Conservation (phyloP, 2,888 invertebrate species). For the Trissoscelio sp. region DNA sequence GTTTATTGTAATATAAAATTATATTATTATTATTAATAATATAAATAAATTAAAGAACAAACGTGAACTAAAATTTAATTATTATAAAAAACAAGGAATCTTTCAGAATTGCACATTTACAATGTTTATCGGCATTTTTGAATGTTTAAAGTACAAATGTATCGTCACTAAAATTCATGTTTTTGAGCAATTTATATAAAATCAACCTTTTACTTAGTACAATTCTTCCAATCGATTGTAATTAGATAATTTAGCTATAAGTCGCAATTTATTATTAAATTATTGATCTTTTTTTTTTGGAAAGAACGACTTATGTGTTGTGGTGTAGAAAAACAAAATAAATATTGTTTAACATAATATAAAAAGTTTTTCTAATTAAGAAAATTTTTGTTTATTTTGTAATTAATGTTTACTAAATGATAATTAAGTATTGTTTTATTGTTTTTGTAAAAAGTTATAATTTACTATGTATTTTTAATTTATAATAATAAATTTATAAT, state of each 20-base stretch:
- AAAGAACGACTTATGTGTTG: constrained; percentile 23
- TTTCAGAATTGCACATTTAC: constrained; percentile 15
- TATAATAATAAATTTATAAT: too few species aligned
- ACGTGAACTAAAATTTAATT: too few species aligned
- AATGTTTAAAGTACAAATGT: constrained; percentile 26
- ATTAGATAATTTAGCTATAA: not conserved
- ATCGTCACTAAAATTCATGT: constrained; percentile 14
- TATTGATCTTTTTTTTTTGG: constrained; percentile 6
- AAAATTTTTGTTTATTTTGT: too few species aligned
- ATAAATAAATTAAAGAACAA: not conserved
- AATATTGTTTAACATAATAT: constrained; percentile 23
- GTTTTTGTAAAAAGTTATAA: too few species aligned
- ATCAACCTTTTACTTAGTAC: not conserved
- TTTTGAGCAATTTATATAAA: constrained; percentile 33
- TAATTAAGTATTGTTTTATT: too few species aligned
- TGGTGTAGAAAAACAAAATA: constrained; percentile 35
- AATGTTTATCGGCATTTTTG: constrained; percentile 7
- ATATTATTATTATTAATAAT: not conserved
- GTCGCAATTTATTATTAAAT: not conserved
- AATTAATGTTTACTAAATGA: too few species aligned
- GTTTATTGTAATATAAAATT: constrained; percentile 22
- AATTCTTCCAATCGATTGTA: not conserved
- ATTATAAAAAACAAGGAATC: not conserved
- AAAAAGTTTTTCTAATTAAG: too few species aligned
- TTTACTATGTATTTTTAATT: too few species aligned